Evolutionary conservation across 2,113 vertebrate genomes (phyloP), one percentile per base, ranked within the genome.

Genomic region (Alethe castanea): DNA sequence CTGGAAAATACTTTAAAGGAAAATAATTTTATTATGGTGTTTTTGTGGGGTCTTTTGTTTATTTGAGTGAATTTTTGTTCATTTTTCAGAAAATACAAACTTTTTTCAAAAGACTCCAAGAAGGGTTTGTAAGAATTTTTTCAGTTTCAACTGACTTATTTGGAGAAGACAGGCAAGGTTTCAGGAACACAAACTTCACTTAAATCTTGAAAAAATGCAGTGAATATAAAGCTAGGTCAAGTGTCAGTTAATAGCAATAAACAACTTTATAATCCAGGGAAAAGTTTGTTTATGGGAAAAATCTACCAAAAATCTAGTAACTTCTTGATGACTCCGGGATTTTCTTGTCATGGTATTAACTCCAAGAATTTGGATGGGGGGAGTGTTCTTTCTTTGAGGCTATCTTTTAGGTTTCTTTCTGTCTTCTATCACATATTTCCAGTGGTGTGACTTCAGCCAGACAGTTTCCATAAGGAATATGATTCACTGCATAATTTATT

Each of bases 391-490:
- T 90, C 48, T 82, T 81, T 64, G 22, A 64, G 17, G 40, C 15
- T 90, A 19, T 60, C 47, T 85, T 81, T 54, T 56, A 48, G 19
- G 8, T 67, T 85, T 86, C 42, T 88, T 95, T 92, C 56, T 81
- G 52, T 67, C 67, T 91, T 83, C 36, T 81, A 26, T 70, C 17
- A 2, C 14, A 8, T 67, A 44, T 92, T 94, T 95, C 60, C 65
- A 84, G 73, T 29, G 36, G 13, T 85, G 64, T 56, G 61, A 9
- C 48, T 87, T 85, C 84, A 85, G 85, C 81, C 87, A 95, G 90
- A 33, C 80, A 70, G 81, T 87, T 93, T 96, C 81, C 78, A 95
- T 85, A 78, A 94, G 44, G 74, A 92, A 76, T 85, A 74, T 95
- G 81, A 91, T 95, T 94, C 87, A 85, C 12, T 90, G 73, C 5